Conservation (phyloP, 37 sponge, comb jelly and placozoan species). For the Mnemiopsis leidyi region DNA sequence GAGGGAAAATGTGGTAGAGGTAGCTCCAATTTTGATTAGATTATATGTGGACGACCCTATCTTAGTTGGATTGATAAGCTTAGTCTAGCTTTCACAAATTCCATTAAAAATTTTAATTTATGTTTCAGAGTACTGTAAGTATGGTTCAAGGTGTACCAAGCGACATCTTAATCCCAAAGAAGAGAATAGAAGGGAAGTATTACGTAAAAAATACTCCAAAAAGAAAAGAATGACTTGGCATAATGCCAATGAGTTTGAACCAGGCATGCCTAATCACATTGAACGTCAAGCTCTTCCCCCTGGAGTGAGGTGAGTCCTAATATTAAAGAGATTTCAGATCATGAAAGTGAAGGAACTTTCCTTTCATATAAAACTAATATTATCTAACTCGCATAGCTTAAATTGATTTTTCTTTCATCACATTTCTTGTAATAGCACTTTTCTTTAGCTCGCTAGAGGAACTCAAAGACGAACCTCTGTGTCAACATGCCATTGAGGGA, state of each 20-base stretch:
- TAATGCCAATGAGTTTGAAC: slow-evolving; percentile 35
- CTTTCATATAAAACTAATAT: too few relatives aligned
- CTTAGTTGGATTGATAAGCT: too few relatives aligned
- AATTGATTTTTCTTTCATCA: not conserved
- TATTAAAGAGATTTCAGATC: too few relatives aligned
- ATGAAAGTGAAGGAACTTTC: too few relatives aligned
- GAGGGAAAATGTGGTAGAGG: too few relatives aligned
- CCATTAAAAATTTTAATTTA: not conserved
- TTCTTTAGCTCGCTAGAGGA: slow-evolving; percentile 29
- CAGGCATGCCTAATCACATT: not conserved
- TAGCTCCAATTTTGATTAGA: too few relatives aligned
- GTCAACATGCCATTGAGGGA: slow-evolving; percentile 58
- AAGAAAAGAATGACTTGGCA: slow-evolving; percentile 64
- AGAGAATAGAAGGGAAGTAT: slow-evolving; percentile 51
- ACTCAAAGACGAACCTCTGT: slow-evolving; percentile 55
- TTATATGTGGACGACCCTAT: too few relatives aligned
- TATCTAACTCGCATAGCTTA: too few relatives aligned
- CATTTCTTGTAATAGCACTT: not conserved
- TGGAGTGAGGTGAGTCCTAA: slow-evolving; percentile 2
- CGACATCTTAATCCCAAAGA: slow-evolving; percentile 33
- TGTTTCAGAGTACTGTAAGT: slow-evolving; percentile 43
- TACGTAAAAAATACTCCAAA: slow-evolving; percentile 28
- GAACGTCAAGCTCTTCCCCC: slow-evolving; percentile 32
- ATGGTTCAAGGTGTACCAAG: slow-evolving; percentile 34
- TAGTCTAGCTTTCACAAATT: too few relatives aligned